Conservation (phyloP, 2,888 invertebrate genomes). For the Drosophila helvetica region DNA sequence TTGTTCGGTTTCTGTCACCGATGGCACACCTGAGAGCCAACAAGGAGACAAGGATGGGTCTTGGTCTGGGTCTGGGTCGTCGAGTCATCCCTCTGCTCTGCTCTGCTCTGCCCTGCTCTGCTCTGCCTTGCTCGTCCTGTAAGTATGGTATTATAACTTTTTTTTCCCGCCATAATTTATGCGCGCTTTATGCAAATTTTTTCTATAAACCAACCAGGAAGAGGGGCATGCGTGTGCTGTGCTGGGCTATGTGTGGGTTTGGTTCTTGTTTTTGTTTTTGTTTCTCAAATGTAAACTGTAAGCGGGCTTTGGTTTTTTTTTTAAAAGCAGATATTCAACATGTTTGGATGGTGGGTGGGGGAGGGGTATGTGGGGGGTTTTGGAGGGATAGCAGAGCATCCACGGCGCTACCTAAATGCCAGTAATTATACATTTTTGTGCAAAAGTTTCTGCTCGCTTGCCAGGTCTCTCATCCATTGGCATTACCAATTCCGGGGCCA, state of each 20-base stretch:
- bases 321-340: slow-evolving; percentile 50
- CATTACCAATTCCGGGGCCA: slow-evolving; percentile 30
- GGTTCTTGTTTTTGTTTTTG: slow-evolving; percentile 25
- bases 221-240: slow-evolving; percentile 17
- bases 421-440: slow-evolving; percentile 76
- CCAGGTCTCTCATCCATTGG: slow-evolving; percentile 16
- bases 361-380: background rate
- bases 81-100: slow-evolving; percentile 24
- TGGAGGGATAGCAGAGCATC: slow-evolving; percentile 6
- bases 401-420: slow-evolving; percentile 59
- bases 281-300: slow-evolving; percentile 49
- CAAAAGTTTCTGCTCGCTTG: slow-evolving; percentile 31
- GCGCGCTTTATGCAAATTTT: slow-evolving; percentile 80
- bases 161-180: slow-evolving; percentile 78
- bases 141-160: slow-evolving; percentile 80
- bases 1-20: slow-evolving; percentile 78
- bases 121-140: slow-evolving; percentile 47
- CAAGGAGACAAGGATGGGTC: slow-evolving; percentile 42
- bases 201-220: slow-evolving; percentile 68
- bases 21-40: slow-evolving; percentile 46
- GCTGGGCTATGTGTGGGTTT: slow-evolving; percentile 17
- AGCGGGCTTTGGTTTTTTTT: slow-evolving; percentile 46
- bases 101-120: background rate
- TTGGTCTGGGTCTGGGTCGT: slow-evolving; percentile 1
- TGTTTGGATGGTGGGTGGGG: too few species aligned